Evolutionary conservation across 1,140 invertebrate genomes (phyloP).

Genomic region (Aphelinus certus): DNA sequence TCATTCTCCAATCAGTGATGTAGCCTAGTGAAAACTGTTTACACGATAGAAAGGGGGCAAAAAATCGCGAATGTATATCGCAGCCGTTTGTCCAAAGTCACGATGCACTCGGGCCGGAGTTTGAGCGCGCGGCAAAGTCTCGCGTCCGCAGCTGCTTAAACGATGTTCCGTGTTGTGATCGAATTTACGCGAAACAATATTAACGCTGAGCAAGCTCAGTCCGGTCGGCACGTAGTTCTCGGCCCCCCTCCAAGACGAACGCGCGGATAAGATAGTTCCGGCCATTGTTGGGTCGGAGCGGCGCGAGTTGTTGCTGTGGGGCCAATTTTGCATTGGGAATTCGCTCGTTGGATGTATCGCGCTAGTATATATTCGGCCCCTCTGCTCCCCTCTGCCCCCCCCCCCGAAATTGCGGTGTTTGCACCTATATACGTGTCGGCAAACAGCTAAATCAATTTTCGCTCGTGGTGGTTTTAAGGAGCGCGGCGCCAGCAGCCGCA

Average conservation of each 20-base stretch:
- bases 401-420: conserved; percentile 32
- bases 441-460: conserved; percentile 36
- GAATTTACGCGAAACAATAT: no score
- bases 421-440: neutral
- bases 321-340: conserved; percentile 45
- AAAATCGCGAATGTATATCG: no score
- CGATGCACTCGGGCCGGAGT: no score
- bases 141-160: neutral
- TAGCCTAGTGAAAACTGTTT: no score
- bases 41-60: no score
- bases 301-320: conserved; percentile 16
- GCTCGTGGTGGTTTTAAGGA: conserved; percentile 5
- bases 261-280: conserved; percentile 18
- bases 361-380: no score
- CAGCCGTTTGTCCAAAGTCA: no score
- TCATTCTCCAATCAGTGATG: no score
- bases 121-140: neutral
- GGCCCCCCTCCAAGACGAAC: neutral
- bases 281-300: conserved; percentile 7
- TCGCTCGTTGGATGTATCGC: conserved; percentile 42
- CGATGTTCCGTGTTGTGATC: no score
- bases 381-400: no score
- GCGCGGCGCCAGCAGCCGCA: no score
- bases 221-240: neutral
- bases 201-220: neutral